Conservation (phyloP, 2,888 invertebrate species). For the Silvanus unidentatus region DNA sequence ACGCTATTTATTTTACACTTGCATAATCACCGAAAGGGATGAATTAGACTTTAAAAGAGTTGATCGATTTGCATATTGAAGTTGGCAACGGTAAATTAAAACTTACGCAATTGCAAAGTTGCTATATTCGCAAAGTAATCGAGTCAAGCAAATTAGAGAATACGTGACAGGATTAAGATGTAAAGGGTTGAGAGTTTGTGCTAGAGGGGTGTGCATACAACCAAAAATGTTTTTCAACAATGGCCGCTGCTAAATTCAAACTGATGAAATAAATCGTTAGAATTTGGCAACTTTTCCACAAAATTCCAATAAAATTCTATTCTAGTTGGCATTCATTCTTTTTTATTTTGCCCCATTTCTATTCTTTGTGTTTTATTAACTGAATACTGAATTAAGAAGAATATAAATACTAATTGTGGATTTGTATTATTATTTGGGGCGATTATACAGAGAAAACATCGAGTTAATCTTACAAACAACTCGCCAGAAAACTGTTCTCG, state of each 20-base stretch:
- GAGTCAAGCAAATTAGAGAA: conserved; percentile 23
- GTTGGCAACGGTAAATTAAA: conserved; percentile 17
- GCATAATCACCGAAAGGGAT: not conserved
- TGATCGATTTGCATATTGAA: conserved; percentile 6
- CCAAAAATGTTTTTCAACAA: not conserved
- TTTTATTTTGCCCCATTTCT: not conserved
- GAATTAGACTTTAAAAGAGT: conserved; percentile 1
- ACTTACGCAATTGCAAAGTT: conserved; percentile 23
- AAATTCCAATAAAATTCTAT: no score
- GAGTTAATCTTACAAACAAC: conserved; percentile 15
- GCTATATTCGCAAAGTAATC: conserved; percentile 20
- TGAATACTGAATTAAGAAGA: not conserved
- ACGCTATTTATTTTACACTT: not conserved
- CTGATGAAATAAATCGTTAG: conserved; percentile 20
- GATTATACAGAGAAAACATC: conserved; percentile 11
- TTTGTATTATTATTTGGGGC: conserved; percentile 5
- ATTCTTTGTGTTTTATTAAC: no score
- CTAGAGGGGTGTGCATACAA: not conserved
- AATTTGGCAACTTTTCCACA: no score
- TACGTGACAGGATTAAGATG: conserved; percentile 20
- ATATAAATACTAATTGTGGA: not conserved
- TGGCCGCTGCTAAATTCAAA: conserved; percentile 19
- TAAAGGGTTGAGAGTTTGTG: conserved; percentile 8
- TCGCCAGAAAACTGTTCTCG: conserved; percentile 17
- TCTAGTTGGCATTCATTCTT: no score